Conservation (phyloP, 1,140 invertebrate genomes). For the Cydia strobilella region DNA sequence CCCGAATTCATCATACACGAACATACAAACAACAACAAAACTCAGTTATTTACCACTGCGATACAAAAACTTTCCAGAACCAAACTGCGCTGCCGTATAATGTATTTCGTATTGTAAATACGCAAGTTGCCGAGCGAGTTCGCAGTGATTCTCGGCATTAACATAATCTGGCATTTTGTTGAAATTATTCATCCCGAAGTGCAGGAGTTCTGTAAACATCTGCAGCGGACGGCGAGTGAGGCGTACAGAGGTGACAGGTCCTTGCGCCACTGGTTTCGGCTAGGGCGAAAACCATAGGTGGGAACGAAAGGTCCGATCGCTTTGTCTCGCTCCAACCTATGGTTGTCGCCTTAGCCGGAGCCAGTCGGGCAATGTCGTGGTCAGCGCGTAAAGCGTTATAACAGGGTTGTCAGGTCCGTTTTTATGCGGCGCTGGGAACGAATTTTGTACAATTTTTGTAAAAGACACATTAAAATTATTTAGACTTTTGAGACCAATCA, state of each 20-base stretch:
- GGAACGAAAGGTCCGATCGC: no score
- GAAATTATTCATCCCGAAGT: constrained; percentile 35
- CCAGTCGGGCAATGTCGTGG: no score
- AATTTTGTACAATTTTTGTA: neutral
- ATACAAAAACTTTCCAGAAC: constrained; percentile 23
- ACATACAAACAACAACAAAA: constrained; percentile 5
- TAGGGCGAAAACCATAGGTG: no score
- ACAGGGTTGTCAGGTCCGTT: neutral
- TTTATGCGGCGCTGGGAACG: neutral
- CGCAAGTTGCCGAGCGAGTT: constrained; percentile 17
- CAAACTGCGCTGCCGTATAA: constrained; percentile 25
- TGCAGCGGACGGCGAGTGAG: constrained; percentile 20
- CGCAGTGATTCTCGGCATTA: constrained; percentile 26
- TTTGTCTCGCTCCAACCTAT: no score
- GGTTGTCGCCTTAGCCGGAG: no score
- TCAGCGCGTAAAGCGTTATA: neutral
- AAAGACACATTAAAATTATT: no score
- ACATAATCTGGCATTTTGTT: constrained; percentile 36
- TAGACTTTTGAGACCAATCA: no score
- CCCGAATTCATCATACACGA: neutral
- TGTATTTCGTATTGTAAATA: constrained; percentile 29
- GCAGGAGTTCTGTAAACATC: constrained; percentile 34
- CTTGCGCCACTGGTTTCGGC: no score
- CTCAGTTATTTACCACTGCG: constrained; percentile 21
- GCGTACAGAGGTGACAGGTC: neutral